Evolutionary conservation across 2,113 vertebrate genomes (phyloP), one percentile per base, ranked within the genome.

Genomic region (Accipiter virgatus): DNA sequence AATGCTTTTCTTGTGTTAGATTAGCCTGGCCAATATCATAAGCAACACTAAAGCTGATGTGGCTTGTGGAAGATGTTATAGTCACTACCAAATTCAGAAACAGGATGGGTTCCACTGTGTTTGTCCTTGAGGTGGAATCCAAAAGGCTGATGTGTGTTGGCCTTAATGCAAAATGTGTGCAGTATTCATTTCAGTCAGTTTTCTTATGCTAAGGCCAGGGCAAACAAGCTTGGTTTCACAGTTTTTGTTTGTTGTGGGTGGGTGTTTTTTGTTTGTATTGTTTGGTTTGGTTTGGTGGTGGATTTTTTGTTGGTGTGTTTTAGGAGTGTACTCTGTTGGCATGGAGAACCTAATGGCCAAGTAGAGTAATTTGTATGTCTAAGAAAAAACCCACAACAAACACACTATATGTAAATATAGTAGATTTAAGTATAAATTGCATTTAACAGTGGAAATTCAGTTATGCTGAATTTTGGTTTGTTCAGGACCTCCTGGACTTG

Each of bases 401-500:
- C 10, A 20, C 20, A 7, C 7, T 47, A 6, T 31, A 15, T 31
- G 17, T 75, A 61, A 78, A 26, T 72, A 14, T 0, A 36, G 42
- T 61, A 20, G 43, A 52, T 67, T 55, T 71, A 34, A 68, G 45
- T 22, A 32, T 82, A 82, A 66, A 40, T 61, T 81, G 31, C 4
- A 15, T 58, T 70, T n/a, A 56, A 21, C 10, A 62, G 36, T 50
- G 50, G 50, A 58, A 77, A 80, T 70, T 62, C 32, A 68, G 3
- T 63, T 53, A 7, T 50, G 5, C 48, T 56, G 4, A 53, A 53
- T 53, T 48, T 87, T 95, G 87, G 7, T 73, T 92, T 81, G 67
- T 86, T 38, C 93, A 99, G 99, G 99, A 50, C 97, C 98, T 72
- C 99, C 99, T 4, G 99, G 99, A 68, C 74, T 78, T 2, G 97